A percentile compares a stretch with the other conserved stretches of the same genome.
Evolutionary conservation across 2,797 vertebrate species (phyloP).

Genomic region (Hipposideros larvatus): DNA sequence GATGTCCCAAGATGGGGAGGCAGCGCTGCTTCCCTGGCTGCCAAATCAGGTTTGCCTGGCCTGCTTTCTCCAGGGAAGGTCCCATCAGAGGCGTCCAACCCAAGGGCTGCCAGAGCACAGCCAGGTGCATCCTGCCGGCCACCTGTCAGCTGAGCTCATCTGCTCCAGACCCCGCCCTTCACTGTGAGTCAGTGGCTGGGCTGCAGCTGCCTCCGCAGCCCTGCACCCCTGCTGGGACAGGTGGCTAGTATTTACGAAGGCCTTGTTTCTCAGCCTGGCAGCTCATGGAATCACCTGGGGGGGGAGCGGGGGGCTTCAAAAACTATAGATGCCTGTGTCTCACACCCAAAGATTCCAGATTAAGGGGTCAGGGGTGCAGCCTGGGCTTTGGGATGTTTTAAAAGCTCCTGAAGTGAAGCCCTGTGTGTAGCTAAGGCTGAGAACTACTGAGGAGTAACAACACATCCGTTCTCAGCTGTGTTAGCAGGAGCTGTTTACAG

Average conservation of each 20-base stretch:
- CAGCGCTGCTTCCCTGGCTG: background rate
- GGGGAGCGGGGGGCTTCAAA: background rate
- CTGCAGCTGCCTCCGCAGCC: constrained; percentile 81
- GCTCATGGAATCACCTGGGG: background rate
- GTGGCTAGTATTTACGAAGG: constrained; percentile 45
- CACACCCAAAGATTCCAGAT: background rate
- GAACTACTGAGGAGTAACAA: background rate
- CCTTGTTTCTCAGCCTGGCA: background rate
- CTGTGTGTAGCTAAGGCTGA: background rate
- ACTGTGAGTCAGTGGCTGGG: constrained; percentile 74
- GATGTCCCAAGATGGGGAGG: background rate
- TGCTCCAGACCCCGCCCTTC: constrained; percentile 69
- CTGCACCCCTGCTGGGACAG: background rate
- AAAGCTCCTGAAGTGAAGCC: background rate
- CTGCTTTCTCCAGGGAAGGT: background rate
- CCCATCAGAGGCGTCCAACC: constrained; percentile 44
- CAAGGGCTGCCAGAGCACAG: background rate
- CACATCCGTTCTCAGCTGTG: background rate
- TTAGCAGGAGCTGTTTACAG: background rate
- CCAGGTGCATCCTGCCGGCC: constrained; percentile 73
- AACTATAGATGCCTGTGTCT: background rate
- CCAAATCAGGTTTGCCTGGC: constrained; percentile 14
- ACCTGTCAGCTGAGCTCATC: constrained; percentile 86
- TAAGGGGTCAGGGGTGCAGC: background rate
- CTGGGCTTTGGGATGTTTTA: background rate